Base-by-base conservation (phyloP, 2,888 invertebrate genomes). In the Tryphoninae sp. region DNA sequence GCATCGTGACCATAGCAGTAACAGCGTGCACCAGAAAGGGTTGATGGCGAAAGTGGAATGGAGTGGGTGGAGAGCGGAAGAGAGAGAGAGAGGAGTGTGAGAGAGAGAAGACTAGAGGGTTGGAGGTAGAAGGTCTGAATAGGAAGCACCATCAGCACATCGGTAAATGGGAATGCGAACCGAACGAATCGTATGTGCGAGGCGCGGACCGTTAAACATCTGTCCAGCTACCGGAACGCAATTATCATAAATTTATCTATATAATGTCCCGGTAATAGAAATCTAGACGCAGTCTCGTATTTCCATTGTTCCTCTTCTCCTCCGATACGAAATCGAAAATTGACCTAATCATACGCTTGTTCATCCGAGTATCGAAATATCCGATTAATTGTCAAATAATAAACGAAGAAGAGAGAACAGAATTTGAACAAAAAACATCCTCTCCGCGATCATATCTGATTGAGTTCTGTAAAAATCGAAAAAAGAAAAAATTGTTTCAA, bases 221-320 rank as follows among this genome's bases (percentile, higher is more conserved):
- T 58, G 72, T 40, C 65, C 67, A 72, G 40, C 72, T 72, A 58
- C 72, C 58, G 13, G 49, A 72, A 65, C 59, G 78, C 72, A 73
- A 78, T 78, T 67, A 78, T 78, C 69, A 77, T 77, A 73, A 72
- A 78, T 78, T 73, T 72, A 67, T 78, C 65, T 45, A 59, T 61
- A 65, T 71, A 55, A 65, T 67, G 16, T 65, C 19, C 8, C 49
- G 45, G 61, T 51, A 33, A 26, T 49, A 45, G 51, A 73, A 51
- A 62, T 61, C 33, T 62, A 7, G 33, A 51, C 16, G 33, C 62
- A 22, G 45, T 49, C 40, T 42, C 58, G 1, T 49, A 71, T 58
- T 71, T 26, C 33, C 33, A 33, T 2, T 33, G 0, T 6, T 7
- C 33, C 33, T 6, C 33, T 33, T 33, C 33, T 33, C 42, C 59